Evolutionary conservation across 1,140 invertebrate species (phyloP).

Genomic region (Tenebrio molitor): DNA sequence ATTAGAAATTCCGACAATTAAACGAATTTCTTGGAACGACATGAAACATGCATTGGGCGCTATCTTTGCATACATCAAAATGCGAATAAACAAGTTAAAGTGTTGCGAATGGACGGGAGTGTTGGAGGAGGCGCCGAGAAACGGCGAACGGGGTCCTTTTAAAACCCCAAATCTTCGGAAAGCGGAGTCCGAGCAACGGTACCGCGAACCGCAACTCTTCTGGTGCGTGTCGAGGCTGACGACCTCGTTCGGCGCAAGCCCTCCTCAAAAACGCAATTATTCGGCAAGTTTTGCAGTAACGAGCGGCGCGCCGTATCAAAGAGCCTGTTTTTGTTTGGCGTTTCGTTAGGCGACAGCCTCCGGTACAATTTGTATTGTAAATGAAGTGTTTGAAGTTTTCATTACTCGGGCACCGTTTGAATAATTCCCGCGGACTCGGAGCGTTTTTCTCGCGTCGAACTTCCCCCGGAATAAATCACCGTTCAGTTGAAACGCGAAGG

Average conservation of each 20-base stretch:
- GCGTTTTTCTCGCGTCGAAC: not conserved
- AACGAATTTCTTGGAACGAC: not conserved
- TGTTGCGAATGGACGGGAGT: slow-evolving; percentile 8
- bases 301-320: not conserved
- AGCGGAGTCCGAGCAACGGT: no score
- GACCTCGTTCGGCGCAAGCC: not conserved
- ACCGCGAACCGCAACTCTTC: no score
- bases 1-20: not conserved
- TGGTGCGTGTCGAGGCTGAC: not conserved
- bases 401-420: slow-evolving; percentile 38
- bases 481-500: slow-evolving; percentile 1
- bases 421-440: slow-evolving; percentile 22
- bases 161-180: no score
- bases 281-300: slow-evolving; percentile 13
- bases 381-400: slow-evolving; percentile 47
- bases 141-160: not conserved
- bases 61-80: not conserved
- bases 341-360: slow-evolving; percentile 23
- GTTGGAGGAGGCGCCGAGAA: slow-evolving; percentile 1
- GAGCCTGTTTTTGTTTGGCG: slow-evolving; percentile 29
- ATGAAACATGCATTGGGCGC: not conserved
- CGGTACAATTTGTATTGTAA: slow-evolving; percentile 44
- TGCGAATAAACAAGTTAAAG: slow-evolving; percentile 6
- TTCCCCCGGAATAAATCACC: slow-evolving; percentile 13
- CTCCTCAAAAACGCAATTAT: slow-evolving; percentile 18